These are phyloP conservation scores for Poeciliopsis occidentalis DNA, from an alignment of 2,113 vertebrate species.

Conservation along the genomic window DNA sequence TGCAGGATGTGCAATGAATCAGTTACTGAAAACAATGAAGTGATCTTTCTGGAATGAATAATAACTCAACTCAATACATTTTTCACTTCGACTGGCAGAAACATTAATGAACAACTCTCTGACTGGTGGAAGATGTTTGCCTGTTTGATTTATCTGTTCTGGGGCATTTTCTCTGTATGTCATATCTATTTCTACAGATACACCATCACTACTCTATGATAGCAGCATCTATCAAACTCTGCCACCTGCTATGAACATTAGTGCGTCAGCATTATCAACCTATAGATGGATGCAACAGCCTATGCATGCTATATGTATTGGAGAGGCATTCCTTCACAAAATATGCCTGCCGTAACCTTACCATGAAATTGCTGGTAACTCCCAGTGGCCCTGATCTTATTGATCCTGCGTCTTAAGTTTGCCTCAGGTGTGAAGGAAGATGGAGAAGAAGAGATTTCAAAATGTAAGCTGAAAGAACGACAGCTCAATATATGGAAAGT, in stretches of 20 bases:
- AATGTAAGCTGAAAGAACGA: conserved; percentile 8
- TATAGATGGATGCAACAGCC: not conserved
- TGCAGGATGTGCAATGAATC: not conserved
- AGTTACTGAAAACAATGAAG: not conserved
- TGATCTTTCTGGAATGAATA: not conserved
- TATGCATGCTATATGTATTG: not conserved
- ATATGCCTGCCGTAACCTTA: conserved; percentile 22
- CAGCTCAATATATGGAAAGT: conserved; percentile 21
- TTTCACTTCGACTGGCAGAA: not conserved
- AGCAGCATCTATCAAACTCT: conserved; percentile 27
- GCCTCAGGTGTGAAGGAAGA: conserved; percentile 17
- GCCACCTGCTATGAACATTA: not conserved
- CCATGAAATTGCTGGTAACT: not conserved
- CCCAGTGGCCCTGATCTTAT: conserved; percentile 24
- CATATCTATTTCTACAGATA: conserved; percentile 3
- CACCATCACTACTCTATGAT: not conserved
- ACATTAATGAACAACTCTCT: not conserved
- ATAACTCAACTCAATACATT: not conserved
- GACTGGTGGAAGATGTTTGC: not conserved
- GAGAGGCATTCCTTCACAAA: not conserved
- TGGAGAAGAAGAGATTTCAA: conserved; percentile 16
- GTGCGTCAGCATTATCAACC: not conserved
- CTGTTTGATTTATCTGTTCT: conserved; percentile 26
- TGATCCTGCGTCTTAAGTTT: conserved; percentile 18
- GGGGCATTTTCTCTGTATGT: not conserved